Base-by-base conservation (phyloP, 2,888 invertebrate species). In the Archips xylosteana region DNA sequence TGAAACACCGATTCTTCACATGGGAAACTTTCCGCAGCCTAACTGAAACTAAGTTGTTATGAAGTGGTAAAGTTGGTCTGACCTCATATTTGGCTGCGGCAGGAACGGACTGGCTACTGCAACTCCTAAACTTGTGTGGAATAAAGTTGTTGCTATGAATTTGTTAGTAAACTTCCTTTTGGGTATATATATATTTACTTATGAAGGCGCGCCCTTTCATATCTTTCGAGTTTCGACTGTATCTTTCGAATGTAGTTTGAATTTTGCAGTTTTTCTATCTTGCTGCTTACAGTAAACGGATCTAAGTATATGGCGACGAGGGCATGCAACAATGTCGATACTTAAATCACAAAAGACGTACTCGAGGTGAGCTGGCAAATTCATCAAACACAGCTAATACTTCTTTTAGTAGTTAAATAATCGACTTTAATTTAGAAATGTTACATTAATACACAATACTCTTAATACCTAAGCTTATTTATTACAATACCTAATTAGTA, bases 71-170 rank as follows among this genome's bases (percentile, higher is more conserved):
- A 72, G 71, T 72, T 72, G 3, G 63, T 13, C n/a, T 62, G 54
- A 47, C 61, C 54, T 62, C 71, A 67, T 54, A 61, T 54, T 71
- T 60, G 34, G 51, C 61, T 5, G 39, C 13, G 8, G n/a, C n/a
- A 54, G 63, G 61, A 71, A 66, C 60, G 49, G 42, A 62, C 45
- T 72, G 67, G 71, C 54, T 34, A 23, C 45, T 57, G 61, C 71
- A 34, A 13, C 45, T 45, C n/a, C 23, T 36, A 64, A 64, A 70
- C 70, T 64, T 70, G 9, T 34, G 62, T 15, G 45, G 36, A 15
- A 15, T 42, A 57, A 63, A 70, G 70, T 70, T 70, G 51, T 68
- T 66, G 23, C 32, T 54, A 15, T 51, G 39, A 23, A 12, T 39
- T 49, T 70, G 32, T 45, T 12, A 60, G 42, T 15, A 9, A 54